phyloP scores from a whole-genome alignment of 2,888 invertebrate genomes.

The Lagria hirta region DNA sequence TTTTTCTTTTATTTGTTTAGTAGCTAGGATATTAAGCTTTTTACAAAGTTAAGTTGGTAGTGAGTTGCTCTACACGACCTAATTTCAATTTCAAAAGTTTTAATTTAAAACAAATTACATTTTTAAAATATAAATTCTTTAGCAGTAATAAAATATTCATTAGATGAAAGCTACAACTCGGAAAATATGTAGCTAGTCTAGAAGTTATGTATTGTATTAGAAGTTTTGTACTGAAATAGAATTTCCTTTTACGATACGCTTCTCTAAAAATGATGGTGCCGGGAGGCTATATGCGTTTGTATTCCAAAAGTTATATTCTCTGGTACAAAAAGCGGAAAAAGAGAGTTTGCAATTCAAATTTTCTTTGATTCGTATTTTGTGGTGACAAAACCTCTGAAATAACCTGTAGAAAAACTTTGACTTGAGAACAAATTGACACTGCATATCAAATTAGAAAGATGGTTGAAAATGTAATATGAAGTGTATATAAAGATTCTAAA shows the following conservation, averaged over 20 bases:
- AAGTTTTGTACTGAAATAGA: slow-evolving; percentile 10
- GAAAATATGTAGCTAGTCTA: slow-evolving; percentile 5
- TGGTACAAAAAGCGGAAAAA: slow-evolving; percentile 16
- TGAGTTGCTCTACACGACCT: no score
- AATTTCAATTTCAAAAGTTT: no score
- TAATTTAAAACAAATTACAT: no score
- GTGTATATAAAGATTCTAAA: no score
- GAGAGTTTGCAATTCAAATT: slow-evolving; percentile 28
- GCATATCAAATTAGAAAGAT: no score
- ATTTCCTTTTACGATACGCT: background rate
- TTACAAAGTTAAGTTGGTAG: no score
- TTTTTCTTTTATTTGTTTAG: no score
- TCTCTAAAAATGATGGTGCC: slow-evolving; percentile 10
- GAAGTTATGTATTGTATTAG: slow-evolving; percentile 18
- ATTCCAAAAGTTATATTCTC: slow-evolving; percentile 23
- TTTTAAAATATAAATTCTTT: no score
- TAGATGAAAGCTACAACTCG: slow-evolving; percentile 18
- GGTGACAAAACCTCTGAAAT: slow-evolving; percentile 5
- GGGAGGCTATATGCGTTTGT: slow-evolving; percentile 10
- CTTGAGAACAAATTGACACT: no score
- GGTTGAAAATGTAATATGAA: no score
- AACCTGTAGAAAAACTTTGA: no score
- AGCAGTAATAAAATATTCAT: slow-evolving; percentile 23
- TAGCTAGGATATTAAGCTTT: no score
- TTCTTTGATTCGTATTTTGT: slow-evolving; percentile 23